These are phyloP conservation scores for Lathronympha strigana DNA, from an alignment of 2,888 invertebrate genomes.

Conservation along the genomic window DNA sequence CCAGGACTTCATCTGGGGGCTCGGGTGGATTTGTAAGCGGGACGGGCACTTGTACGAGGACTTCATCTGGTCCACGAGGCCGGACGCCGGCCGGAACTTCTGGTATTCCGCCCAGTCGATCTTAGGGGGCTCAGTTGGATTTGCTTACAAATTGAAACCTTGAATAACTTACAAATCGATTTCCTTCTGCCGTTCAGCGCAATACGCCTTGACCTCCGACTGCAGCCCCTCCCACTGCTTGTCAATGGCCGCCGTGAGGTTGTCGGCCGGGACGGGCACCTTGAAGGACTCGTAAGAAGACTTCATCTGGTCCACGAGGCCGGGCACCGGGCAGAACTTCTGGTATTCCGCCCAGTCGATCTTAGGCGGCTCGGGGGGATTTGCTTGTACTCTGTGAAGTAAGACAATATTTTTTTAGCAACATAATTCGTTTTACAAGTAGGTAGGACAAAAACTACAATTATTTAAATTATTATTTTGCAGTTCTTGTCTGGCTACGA, in stretches of 20 bases:
- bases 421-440: too few species aligned
- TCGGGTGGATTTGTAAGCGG: too few species aligned
- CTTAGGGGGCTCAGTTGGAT: too few species aligned
- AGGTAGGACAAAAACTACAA: too few species aligned
- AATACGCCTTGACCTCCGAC: slow-evolving; percentile 59
- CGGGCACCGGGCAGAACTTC: slow-evolving; percentile 60
- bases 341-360: slow-evolving; percentile 72
- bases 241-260: slow-evolving; percentile 56
- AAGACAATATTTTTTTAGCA: not conserved
- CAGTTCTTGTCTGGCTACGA: too few species aligned
- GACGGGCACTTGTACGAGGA: too few species aligned
- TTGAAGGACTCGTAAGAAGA: slow-evolving; percentile 57
- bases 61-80: too few species aligned
- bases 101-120: not conserved
- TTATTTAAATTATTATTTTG: too few species aligned
- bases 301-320: slow-evolving; percentile 68
- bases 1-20: too few species aligned
- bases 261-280: slow-evolving; percentile 68
- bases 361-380: slow-evolving; percentile 65
- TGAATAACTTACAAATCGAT: slow-evolving; percentile 57
- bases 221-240: slow-evolving; percentile 66
- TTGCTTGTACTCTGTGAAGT: slow-evolving; percentile 59
- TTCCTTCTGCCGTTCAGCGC: slow-evolving; percentile 56
- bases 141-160: too few species aligned
- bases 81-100: too few species aligned